phyloP scores from a whole-genome alignment of 1,140 invertebrate species.

The Papilio dardanus region DNA sequence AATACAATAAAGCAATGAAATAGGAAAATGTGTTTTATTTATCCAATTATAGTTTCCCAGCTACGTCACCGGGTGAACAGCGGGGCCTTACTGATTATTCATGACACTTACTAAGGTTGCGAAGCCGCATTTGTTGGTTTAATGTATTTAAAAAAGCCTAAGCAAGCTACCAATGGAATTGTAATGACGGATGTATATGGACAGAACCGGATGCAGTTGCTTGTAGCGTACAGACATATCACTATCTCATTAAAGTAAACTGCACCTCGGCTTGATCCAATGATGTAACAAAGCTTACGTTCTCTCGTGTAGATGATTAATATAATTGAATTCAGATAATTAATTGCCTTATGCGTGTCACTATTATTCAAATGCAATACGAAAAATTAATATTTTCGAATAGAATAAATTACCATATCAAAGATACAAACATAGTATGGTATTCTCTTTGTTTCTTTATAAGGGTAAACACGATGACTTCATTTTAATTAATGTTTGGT shows the following conservation, averaged over 20 bases:
- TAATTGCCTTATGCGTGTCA: neutral
- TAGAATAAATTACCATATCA: neutral
- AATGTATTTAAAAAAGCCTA: neutral
- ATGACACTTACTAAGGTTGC: neutral
- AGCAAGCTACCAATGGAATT: neutral
- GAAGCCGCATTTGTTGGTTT: neutral
- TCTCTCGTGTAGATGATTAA: conserved; percentile 2
- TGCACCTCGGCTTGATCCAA: neutral
- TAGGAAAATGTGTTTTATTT: neutral
- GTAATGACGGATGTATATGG: neutral
- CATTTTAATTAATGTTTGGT: neutral
- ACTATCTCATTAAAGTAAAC: neutral
- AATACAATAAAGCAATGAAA: conserved; percentile 33
- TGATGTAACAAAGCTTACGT: neutral
- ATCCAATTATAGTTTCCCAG: neutral
- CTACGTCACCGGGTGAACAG: neutral
- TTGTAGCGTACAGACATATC: no score
- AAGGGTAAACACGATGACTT: conserved; percentile 11
- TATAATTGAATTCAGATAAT: neutral
- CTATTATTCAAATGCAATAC: conserved; percentile 7
- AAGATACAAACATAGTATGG: neutral
- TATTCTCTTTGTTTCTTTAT: conserved; percentile 1
- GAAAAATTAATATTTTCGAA: neutral
- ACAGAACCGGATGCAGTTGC: neutral
- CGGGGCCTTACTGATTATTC: neutral